Conservation (phyloP, 2,113 vertebrate species). For the Paraplagusia blochii region DNA sequence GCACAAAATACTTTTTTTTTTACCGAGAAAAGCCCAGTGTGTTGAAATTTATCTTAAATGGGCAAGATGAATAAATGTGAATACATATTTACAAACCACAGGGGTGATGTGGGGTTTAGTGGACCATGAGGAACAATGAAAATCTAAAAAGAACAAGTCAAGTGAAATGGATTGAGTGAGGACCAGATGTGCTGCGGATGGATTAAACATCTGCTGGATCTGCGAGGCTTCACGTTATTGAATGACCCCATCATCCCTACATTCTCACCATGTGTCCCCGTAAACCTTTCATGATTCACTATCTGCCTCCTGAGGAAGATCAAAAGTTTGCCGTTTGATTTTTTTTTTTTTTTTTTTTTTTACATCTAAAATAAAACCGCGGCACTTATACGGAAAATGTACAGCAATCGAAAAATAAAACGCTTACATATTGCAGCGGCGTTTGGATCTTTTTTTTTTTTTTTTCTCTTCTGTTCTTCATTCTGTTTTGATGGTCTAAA, state of each 20-base stretch:
- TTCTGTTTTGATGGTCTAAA: constrained; percentile 72
- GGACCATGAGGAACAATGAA: constrained; percentile 70
- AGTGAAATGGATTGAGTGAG: constrained; percentile 64
- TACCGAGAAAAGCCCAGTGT: constrained; percentile 25
- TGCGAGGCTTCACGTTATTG: constrained; percentile 49
- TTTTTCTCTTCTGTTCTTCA: constrained; percentile 44
- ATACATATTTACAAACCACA: constrained; percentile 54
- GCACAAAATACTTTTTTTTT: constrained; percentile 9
- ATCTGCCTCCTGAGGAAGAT: constrained; percentile 15
- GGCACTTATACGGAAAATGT: constrained; percentile 5
- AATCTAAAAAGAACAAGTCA: constrained; percentile 56
- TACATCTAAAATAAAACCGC: constrained; percentile 7
- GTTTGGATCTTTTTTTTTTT: constrained; percentile 7
- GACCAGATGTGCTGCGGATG: constrained; percentile 68
- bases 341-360: constrained; percentile 1
- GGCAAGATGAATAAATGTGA: constrained; percentile 34
- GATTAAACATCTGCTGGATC: constrained; percentile 67
- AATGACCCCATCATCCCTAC: constrained; percentile 45
- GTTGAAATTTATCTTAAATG: constrained; percentile 16
- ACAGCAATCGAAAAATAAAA: constrained; percentile 1
- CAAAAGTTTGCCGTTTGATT: background rate
- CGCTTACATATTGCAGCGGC: constrained; percentile 11
- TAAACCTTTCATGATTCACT: constrained; percentile 44
- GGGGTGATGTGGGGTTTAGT: constrained; percentile 58
- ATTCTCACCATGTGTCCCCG: constrained; percentile 20